Percentiles rank a stretch among this genome's conserved stretches.
Conservation (phyloP, 2,888 invertebrate genomes). For the Gari tellinella region DNA sequence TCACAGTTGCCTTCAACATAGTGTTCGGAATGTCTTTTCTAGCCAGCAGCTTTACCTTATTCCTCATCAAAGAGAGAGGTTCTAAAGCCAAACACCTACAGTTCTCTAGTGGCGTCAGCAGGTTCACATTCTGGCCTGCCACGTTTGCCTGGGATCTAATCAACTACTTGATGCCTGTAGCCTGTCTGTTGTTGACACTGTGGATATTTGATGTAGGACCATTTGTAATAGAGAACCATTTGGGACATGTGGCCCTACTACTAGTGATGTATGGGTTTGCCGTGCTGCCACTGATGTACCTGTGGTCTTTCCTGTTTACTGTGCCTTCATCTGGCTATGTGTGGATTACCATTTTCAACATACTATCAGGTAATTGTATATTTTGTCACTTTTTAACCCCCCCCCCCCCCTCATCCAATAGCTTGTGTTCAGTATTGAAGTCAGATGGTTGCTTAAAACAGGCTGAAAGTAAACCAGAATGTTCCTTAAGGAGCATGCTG, state of each 20-base stretch:
- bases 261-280: slow-evolving; percentile 87
- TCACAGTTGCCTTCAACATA: slow-evolving; percentile 90
- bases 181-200: slow-evolving; percentile 82
- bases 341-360: slow-evolving; percentile 89
- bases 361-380: slow-evolving; percentile 88
- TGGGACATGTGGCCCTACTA: slow-evolving; percentile 82
- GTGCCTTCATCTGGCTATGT: slow-evolving; percentile 92
- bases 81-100: slow-evolving; percentile 82
- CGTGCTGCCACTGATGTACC: slow-evolving; percentile 89
- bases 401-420: too few species aligned
- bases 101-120: slow-evolving; percentile 83
- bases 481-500: too few species aligned
- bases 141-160: slow-evolving; percentile 85
- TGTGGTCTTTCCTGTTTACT: slow-evolving; percentile 89
- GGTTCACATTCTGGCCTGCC: slow-evolving; percentile 84
- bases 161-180: slow-evolving; percentile 81
- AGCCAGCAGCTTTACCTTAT: slow-evolving; percentile 85
- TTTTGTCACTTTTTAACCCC: too few species aligned
- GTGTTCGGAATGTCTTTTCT: slow-evolving; percentile 87
- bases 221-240: slow-evolving; percentile 73
- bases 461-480: too few species aligned
- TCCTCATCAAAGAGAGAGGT: slow-evolving; percentile 88
- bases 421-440: too few species aligned
- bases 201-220: slow-evolving; percentile 80
- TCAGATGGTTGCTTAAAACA: too few species aligned